Conservation (phyloP, 2,113 vertebrate genomes). For the Hemiscyllium ocellatum region DNA sequence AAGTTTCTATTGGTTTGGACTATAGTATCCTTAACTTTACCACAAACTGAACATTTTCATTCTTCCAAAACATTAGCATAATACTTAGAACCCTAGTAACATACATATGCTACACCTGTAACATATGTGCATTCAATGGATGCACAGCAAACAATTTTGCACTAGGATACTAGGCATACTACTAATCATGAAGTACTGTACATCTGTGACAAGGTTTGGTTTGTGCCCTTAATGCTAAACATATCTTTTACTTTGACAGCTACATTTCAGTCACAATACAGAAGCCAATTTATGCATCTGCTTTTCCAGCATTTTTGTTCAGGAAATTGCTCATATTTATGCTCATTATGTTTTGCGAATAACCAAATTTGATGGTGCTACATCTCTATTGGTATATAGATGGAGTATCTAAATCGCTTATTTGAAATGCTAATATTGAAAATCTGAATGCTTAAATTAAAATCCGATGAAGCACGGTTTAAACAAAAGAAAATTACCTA, state of each 20-base stretch:
- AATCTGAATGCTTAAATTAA: background rate
- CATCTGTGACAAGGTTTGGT: background rate
- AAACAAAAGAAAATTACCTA: background rate
- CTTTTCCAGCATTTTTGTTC: background rate
- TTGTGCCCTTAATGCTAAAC: background rate
- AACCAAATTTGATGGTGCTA: background rate
- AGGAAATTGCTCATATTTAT: background rate
- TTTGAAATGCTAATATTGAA: background rate
- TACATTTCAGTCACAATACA: constrained; percentile 2
- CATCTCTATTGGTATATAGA: background rate
- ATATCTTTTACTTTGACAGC: background rate
- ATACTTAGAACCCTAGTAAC: background rate
- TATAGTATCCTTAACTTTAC: background rate
- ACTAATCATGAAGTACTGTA: background rate
- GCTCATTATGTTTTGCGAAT: background rate
- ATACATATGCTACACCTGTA: background rate
- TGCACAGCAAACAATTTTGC: background rate
- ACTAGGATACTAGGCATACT: background rate
- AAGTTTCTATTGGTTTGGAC: background rate
- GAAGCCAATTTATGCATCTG: background rate
- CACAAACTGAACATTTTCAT: background rate
- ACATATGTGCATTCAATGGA: background rate
- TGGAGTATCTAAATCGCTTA: background rate
- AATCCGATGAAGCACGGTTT: background rate
- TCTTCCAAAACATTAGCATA: background rate